Percentiles rank a stretch among this genome's conserved stretches.
Evolutionary conservation across 2,888 invertebrate genomes (phyloP).

Genomic region (Fragum fragum): DNA sequence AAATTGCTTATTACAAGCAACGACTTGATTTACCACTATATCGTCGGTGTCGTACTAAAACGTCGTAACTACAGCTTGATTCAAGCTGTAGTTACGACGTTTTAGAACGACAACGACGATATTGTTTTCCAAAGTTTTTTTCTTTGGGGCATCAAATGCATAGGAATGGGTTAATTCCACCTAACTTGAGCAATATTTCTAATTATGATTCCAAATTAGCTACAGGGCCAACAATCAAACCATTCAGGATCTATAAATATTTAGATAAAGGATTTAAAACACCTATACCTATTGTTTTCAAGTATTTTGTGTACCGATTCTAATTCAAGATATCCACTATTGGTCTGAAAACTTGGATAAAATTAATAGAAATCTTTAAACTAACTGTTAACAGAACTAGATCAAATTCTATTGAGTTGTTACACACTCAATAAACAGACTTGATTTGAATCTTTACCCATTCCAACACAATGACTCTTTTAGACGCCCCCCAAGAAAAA

Average conservation of each 20-base stretch:
- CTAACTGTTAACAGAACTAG: not conserved
- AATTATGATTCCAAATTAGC: not conserved
- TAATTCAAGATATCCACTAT: conserved; percentile 13
- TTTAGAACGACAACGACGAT: too few species aligned
- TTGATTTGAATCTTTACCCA: not conserved
- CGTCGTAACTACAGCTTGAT: too few species aligned
- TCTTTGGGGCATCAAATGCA: too few species aligned
- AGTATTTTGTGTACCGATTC: conserved; percentile 18
- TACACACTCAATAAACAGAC: not conserved
- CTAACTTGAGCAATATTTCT: conserved; percentile 12
- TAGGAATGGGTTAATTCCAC: not conserved
- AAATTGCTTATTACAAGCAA: too few species aligned
- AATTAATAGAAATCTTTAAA: conserved; percentile 3
- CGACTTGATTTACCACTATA: too few species aligned
- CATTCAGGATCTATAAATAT: conserved; percentile 23
- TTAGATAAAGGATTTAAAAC: conserved; percentile 28
- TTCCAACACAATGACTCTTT: too few species aligned
- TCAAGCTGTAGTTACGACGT: too few species aligned
- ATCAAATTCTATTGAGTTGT: not conserved
- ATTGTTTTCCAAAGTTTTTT: too few species aligned
- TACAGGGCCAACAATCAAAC: not conserved
- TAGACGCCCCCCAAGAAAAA: too few species aligned
- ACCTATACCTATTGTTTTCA: conserved; percentile 28
- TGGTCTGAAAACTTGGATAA: not conserved
- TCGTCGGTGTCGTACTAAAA: too few species aligned